Conservation (phyloP, 1,140 invertebrate genomes). For the Orchesella cincta region DNA sequence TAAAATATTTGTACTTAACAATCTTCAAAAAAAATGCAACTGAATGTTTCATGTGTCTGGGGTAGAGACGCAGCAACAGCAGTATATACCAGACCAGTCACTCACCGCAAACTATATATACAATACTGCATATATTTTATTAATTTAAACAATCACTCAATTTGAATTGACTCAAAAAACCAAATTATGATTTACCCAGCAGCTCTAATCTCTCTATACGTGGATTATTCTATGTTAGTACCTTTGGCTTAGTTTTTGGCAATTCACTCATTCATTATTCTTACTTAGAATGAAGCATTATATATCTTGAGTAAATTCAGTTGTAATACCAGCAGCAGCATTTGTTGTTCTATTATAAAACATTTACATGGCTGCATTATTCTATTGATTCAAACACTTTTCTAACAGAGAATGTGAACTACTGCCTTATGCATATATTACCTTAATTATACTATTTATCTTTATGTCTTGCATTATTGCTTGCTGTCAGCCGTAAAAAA, state of each 20-base stretch:
- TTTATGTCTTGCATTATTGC: slow-evolving; percentile 27
- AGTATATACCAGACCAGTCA: neutral
- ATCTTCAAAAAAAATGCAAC: too few species aligned
- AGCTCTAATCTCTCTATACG: too few species aligned
- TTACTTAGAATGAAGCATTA: neutral
- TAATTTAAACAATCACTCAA: too few species aligned
- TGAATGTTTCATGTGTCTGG: too few species aligned
- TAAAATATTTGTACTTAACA: too few species aligned
- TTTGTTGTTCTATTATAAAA: neutral
- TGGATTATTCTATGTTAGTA: too few species aligned
- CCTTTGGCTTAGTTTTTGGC: neutral
- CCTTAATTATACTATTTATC: slow-evolving; percentile 8
- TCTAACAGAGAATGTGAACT: slow-evolving; percentile 28
- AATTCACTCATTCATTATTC: neutral
- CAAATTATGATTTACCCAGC: too few species aligned
- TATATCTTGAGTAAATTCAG: neutral
- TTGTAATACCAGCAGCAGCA: too few species aligned
- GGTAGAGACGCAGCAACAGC: neutral
- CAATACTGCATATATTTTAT: too few species aligned
- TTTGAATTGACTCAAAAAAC: too few species aligned
- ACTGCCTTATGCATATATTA: slow-evolving; percentile 16
- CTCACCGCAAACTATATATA: neutral
- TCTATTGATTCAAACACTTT: slow-evolving; percentile 18
- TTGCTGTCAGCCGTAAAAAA: slow-evolving; percentile 6
- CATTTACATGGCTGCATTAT: neutral